These are phyloP conservation scores for Leptura quadrifasciata DNA, from an alignment of 2,888 invertebrate genomes.

Conservation along the genomic window DNA sequence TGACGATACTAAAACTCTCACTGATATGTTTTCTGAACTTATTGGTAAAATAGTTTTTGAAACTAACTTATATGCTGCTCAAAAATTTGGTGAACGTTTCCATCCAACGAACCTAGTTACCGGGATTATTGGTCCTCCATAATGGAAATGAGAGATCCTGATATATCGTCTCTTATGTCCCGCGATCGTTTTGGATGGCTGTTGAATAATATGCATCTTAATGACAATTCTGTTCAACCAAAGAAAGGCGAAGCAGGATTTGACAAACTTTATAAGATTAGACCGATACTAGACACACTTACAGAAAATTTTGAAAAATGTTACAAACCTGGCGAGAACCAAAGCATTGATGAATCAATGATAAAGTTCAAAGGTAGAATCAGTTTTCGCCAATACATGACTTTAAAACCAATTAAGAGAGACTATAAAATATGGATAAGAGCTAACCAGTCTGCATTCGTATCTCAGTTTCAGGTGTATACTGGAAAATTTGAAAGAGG, in stretches of 20 bases:
- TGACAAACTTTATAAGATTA: constrained; percentile 30
- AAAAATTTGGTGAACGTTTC: constrained; percentile 22
- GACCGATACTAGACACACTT: constrained; percentile 23
- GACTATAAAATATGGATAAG: constrained; percentile 30
- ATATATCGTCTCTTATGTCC: too few relatives aligned
- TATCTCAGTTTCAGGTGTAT: constrained; percentile 35
- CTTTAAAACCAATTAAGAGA: constrained; percentile 22
- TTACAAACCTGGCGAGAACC: constrained; percentile 32
- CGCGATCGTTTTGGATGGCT: neutral
- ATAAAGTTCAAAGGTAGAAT: constrained; percentile 24
- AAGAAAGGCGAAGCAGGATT: constrained; percentile 22
- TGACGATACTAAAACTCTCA: constrained; percentile 16
- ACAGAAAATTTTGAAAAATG: constrained; percentile 21
- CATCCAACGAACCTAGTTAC: constrained; percentile 17
- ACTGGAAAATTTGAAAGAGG: constrained; percentile 23
- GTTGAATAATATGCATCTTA: constrained; percentile 16
- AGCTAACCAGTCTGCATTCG: constrained; percentile 26
- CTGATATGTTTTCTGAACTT: constrained; percentile 14
- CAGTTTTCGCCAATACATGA: constrained; percentile 28
- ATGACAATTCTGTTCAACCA: constrained; percentile 31
- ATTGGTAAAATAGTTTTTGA: constrained; percentile 28
- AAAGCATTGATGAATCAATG: constrained; percentile 23
- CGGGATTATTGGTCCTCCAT: constrained; percentile 9
- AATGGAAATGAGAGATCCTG: too few relatives aligned
- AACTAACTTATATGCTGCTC: constrained; percentile 22